Evolutionary conservation across 2,797 vertebrate species (phyloP).

Genomic region (Babyrousa celebensis): DNA sequence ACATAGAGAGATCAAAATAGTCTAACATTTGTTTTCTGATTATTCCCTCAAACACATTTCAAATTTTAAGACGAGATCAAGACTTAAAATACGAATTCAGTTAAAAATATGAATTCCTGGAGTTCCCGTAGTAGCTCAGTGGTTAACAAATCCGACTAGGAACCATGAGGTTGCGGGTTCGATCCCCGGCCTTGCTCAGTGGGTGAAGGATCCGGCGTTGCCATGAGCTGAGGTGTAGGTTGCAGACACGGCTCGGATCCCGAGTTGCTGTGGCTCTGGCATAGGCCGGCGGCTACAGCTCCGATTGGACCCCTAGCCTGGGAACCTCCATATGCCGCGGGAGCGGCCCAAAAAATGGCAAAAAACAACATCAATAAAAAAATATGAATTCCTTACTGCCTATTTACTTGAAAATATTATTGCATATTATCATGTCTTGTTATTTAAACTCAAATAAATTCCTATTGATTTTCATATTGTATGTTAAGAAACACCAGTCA

Average conservation of each 20-base stretch:
- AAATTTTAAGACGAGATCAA: conserved; percentile 3
- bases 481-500: conserved; percentile 22
- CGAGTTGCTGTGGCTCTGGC: too few species aligned
- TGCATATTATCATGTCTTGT: conserved; percentile 31
- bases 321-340: too few species aligned
- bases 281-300: too few species aligned
- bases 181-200: too few species aligned
- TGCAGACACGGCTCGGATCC: too few species aligned
- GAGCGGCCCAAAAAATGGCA: too few species aligned
- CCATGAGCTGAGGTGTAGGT: too few species aligned
- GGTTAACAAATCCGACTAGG: too few species aligned
- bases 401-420: conserved; percentile 42
- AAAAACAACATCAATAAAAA: background rate
- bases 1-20: conserved; percentile 17
- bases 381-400: conserved; percentile 60
- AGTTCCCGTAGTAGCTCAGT: too few species aligned
- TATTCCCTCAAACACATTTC: conserved; percentile 49
- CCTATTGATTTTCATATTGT: conserved; percentile 57
- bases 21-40: conserved; percentile 13
- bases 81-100: background rate
- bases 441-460: conserved; percentile 13
- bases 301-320: too few species aligned
- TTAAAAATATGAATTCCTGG: conserved; percentile 48
- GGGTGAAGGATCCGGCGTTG: too few species aligned
- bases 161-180: too few species aligned